Evolutionary conservation across 2,888 invertebrate species (phyloP), one percentile per base, ranked within the genome.

Genomic region (Abrostola triplasia): DNA sequence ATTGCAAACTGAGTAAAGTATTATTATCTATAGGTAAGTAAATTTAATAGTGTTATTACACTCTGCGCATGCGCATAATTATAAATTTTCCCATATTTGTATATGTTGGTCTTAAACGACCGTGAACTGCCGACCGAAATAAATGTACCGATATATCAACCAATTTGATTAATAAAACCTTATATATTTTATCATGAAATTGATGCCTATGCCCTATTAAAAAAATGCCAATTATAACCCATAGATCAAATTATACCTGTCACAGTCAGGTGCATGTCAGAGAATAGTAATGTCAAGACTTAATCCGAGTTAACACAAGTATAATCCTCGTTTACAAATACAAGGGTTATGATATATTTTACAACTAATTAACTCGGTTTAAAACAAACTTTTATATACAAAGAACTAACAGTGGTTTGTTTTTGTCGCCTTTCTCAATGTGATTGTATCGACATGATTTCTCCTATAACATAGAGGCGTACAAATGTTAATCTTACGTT

Each of bases 121-220:
- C 67, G 13, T 70, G 76, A 76, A 70, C 67, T 44, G 47, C 6
- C 54, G 36, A 52, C 64, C 57, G 41, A 64, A 61, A 67, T 70
- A 62, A 59, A 65, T 36, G 41, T 51, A 56, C 59, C 36, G 64
- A 67, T 67, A 67, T 73, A 65, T 40, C 38, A 62, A 62, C 57
- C 41, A 58, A 35, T 56, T 64, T 59, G n/a, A 49, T 66, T 64
- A 42, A 37, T 44, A 66, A 59, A 65, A 11, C 36, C 53, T 50
- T 54, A 54, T 59, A 47, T 12, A 35, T 41, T 11, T 50, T 24
- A 55, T 13, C 8, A 44, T 5, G 7, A 13, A 44, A 11, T 47
- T 13, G 42, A 41, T 41, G 41, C 41, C 7, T 13, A 11, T n/a
- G 0, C 0, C 8, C 13, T 44, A 13, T 10, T 11, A 40, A 40